These are phyloP conservation scores for Lagria hirta DNA, from an alignment of 2,888 invertebrate species.

Conservation along the genomic window DNA sequence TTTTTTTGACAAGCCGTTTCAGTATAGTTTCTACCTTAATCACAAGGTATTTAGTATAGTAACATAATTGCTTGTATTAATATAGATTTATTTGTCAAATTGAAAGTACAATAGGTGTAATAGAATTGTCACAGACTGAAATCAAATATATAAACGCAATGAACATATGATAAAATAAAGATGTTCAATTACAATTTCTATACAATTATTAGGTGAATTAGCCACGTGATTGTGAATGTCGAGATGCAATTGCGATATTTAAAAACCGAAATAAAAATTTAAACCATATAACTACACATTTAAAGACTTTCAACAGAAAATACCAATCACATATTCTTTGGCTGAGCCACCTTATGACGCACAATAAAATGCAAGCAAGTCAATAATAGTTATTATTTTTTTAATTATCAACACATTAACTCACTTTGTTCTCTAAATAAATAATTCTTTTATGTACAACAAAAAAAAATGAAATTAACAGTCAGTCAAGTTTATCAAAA, in stretches of 20 bases:
- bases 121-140: conserved; percentile 16
- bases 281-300: conserved; percentile 20
- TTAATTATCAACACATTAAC: conserved; percentile 22
- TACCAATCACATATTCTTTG: conserved; percentile 29
- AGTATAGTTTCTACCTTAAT: no score
- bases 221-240: conserved; percentile 19
- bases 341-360: conserved; percentile 28
- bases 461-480: conserved; percentile 11
- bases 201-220: conserved; percentile 14
- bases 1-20: no score
- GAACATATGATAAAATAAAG: conserved; percentile 17
- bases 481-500: conserved; percentile 17
- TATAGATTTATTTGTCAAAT: conserved; percentile 28
- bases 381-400: conserved; percentile 13
- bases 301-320: conserved; percentile 17
- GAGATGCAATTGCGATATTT: conserved; percentile 16
- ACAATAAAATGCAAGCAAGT: conserved; percentile 28
- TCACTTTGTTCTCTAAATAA: conserved; percentile 25
- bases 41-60: no score
- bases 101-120: conserved; percentile 26
- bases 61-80: no score
- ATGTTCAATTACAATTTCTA: conserved; percentile 14
- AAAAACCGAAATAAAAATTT: conserved; percentile 20
- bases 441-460: conserved; percentile 23
- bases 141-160: conserved; percentile 13